These are phyloP conservation scores for Odontomachus brunneus DNA, from an alignment of 1,140 invertebrate genomes.

Conservation along the genomic window DNA sequence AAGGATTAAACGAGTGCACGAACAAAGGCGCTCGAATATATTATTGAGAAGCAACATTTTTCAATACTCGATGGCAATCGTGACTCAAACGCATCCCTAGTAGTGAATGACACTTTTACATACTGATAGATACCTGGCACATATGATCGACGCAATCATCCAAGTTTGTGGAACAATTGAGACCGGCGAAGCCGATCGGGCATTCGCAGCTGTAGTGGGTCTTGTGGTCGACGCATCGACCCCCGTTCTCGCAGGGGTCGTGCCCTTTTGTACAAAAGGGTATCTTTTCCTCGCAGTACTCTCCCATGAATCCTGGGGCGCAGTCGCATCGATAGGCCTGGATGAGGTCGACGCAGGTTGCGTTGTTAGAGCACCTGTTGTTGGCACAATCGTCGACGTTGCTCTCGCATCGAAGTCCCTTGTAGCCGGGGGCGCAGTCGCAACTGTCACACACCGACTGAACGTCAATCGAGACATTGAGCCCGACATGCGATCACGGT, in stretches of 20 bases:
- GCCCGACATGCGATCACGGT: conserved; percentile 76
- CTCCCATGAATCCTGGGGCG: conserved; percentile 93
- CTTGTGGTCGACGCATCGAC: conserved; percentile 94
- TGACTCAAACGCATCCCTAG: too few relatives aligned
- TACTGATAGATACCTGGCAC: conserved; percentile 89
- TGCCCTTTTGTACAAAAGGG: conserved; percentile 94
- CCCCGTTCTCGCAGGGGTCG: conserved; percentile 97
- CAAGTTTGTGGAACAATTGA: conserved; percentile 96
- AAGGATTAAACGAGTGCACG: too few relatives aligned
- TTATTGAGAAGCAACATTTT: too few relatives aligned
- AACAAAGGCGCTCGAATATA: too few relatives aligned
- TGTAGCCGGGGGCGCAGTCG: conserved; percentile 94
- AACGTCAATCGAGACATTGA: conserved; percentile 81
- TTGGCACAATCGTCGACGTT: conserved; percentile 95
- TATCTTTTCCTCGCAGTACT: conserved; percentile 96
- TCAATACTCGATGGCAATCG: too few relatives aligned
- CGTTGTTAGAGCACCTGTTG: conserved; percentile 95
- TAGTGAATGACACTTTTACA: too few relatives aligned
- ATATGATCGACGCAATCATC: conserved; percentile 97
- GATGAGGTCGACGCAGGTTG: conserved; percentile 94
- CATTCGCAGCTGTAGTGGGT: conserved; percentile 98
- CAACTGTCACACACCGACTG: conserved; percentile 88
- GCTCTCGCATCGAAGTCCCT: conserved; percentile 95
- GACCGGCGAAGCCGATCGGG: conserved; percentile 94
- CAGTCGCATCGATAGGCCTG: conserved; percentile 95